These are phyloP conservation scores for Platycheirus rosarum DNA, from an alignment of 2,888 invertebrate species.

Conservation along the genomic window DNA sequence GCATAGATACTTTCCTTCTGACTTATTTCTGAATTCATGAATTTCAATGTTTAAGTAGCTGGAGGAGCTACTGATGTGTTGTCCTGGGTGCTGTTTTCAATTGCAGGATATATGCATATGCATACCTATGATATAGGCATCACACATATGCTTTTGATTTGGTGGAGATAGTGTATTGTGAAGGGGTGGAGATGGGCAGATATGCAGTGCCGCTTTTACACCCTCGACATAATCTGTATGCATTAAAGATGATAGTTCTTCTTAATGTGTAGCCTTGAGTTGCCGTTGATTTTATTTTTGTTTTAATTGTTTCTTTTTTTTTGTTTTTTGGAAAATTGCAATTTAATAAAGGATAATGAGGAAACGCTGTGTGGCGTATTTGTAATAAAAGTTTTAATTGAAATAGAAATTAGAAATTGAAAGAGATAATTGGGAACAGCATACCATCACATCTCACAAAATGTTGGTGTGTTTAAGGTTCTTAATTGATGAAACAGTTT, in stretches of 20 bases:
- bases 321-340: constrained; percentile 15
- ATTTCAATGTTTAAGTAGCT: constrained; percentile 64
- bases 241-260: constrained; percentile 53
- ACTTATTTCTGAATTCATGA: constrained; percentile 47
- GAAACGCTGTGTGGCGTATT: constrained; percentile 20
- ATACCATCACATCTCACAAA: too few species aligned
- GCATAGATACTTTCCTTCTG: background rate
- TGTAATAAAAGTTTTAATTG: constrained; percentile 14
- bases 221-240: constrained; percentile 56
- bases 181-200: background rate
- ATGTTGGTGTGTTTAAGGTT: too few species aligned
- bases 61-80: constrained; percentile 6
- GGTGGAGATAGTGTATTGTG: too few species aligned
- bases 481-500: too few species aligned
- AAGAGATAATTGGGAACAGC: too few species aligned
- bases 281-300: constrained; percentile 58
- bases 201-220: constrained; percentile 39
- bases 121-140: too few species aligned
- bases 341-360: constrained; percentile 39
- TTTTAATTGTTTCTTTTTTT: background rate
- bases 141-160: constrained; percentile 23
- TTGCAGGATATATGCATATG: constrained; percentile 53
- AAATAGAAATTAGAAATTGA: constrained; percentile 24
- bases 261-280: constrained; percentile 61
- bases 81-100: constrained; percentile 42